A percentile compares a stretch with the other conserved stretches of the same genome.
These are phyloP conservation scores for Syngnathus scovelli DNA, from an alignment of 2,113 vertebrate species.

Conservation along the genomic window DNA sequence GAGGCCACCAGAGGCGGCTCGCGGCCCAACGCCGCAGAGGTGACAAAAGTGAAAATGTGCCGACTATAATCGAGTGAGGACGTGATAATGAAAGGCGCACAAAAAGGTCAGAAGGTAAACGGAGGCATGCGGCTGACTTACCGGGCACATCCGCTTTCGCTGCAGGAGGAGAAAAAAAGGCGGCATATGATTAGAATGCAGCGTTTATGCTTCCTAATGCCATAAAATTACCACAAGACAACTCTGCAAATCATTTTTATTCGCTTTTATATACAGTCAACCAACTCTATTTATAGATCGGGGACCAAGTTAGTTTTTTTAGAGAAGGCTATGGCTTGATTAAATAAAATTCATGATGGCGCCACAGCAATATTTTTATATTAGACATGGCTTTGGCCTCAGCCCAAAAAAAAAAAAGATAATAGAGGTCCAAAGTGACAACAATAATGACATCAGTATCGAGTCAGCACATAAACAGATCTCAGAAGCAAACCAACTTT, in stretches of 20 bases:
- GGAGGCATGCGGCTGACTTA: slow-evolving; percentile 44
- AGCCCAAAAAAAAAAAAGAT: neutral
- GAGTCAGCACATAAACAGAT: neutral
- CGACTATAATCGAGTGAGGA: slow-evolving; percentile 30
- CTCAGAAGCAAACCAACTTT: too few relatives aligned
- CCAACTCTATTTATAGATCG: neutral
- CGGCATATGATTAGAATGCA: slow-evolving; percentile 9
- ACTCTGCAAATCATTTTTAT: neutral
- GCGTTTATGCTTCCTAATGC: neutral
- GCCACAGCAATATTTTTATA: neutral
- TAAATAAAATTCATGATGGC: neutral
- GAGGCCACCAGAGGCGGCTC: slow-evolving; percentile 1
- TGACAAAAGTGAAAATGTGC: slow-evolving; percentile 47
- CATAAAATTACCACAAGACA: neutral
- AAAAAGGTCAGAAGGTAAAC: slow-evolving; percentile 36
- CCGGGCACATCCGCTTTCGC: slow-evolving; percentile 44
- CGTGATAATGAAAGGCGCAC: slow-evolving; percentile 32
- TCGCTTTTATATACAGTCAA: neutral
- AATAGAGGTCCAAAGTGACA: neutral
- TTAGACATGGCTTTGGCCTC: neutral
- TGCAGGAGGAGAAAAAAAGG: slow-evolving; percentile 25
- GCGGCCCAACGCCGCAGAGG: slow-evolving; percentile 11
- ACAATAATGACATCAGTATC: too few relatives aligned
- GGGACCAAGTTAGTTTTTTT: neutral
- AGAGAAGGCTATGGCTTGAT: neutral